Base-by-base conservation (phyloP, 2,113 vertebrate species). In the Tauraco erythrolophus region DNA sequence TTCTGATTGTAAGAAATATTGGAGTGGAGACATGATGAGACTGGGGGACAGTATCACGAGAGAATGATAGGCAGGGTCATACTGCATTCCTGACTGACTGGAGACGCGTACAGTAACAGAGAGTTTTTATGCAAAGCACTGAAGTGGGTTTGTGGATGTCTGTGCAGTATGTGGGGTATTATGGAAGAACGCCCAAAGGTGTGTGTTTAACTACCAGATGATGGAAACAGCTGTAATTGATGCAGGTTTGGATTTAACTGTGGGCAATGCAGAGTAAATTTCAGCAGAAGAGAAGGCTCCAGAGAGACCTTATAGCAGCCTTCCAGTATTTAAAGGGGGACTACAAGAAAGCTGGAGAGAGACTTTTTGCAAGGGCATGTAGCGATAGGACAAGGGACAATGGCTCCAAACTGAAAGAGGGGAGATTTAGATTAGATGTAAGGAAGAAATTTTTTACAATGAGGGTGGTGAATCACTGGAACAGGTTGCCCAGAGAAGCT, bases 251-350 rank as follows among this genome's bases (percentile, higher is more conserved):
- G 35, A 61, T 79, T 84, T 48, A 79, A 61, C 46, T 56, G 60
- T 74, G 53, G 9, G 10, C 0, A 1, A 33, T 6, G 13, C 1
- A 0, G 54, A 60, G 41, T 65, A 69, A 70, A 70, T n/a, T 64
- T 86, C 30, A 70, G 50, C 41, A 43, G 41, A 43, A 43, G 41
- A 43, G 41, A 43, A 43, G 41, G 41, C 41, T 43, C 41, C 41
- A 14, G 41, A 43, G 41, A 43, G 10, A 43, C 41, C 41, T 43
- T 43, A 11, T 43, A 43, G 41, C 41, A 43, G 41, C 41, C 41
- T 43, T 43, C 41, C 41, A 43, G 41, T 43, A 43, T 43, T 43
- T 43, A 43, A 43, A 43, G 41, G 41, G 41, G 14, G 41, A 43
- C 41, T 43, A 43, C 41, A 43, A 43, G 41, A 43, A 43, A 43